phyloP scores from a whole-genome alignment of 2,113 vertebrate genomes.

The Podocnemis expansa region DNA sequence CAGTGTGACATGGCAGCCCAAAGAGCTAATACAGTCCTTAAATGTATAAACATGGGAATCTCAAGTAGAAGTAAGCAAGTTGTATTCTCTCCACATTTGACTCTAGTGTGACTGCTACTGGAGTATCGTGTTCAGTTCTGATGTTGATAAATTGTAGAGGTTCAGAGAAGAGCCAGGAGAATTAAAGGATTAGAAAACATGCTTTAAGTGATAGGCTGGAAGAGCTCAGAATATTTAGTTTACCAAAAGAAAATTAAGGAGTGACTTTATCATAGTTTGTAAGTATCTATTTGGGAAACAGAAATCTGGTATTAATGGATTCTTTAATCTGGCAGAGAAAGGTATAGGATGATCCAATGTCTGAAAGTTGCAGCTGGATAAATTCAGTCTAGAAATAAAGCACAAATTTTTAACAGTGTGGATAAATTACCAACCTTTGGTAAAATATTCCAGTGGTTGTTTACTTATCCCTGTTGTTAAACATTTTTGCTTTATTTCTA shows the following conservation, averaged over 20 bases:
- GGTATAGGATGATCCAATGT: neutral
- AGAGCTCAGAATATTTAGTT: neutral
- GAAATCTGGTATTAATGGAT: neutral
- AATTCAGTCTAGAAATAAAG: neutral
- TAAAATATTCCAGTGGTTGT: too few species aligned
- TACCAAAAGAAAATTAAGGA: neutral
- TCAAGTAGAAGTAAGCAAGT: neutral
- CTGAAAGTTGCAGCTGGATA: neutral
- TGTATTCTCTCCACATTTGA: neutral
- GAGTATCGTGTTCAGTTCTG: neutral
- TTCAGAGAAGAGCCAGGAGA: neutral
- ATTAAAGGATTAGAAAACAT: neutral
- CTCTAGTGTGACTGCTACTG: neutral
- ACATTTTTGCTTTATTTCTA: too few species aligned
- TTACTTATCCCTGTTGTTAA: too few species aligned
- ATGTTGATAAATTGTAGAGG: neutral
- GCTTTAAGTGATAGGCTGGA: neutral
- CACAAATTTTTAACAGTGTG: neutral
- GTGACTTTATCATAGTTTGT: neutral
- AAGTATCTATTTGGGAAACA: neutral
- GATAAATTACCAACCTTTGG: neutral
- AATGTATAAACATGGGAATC: neutral
- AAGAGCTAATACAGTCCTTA: neutral
- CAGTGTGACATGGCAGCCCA: neutral
- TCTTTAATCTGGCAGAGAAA: neutral